Base-by-base conservation (phyloP, 2,797 vertebrate species). In the Platalea minor region DNA sequence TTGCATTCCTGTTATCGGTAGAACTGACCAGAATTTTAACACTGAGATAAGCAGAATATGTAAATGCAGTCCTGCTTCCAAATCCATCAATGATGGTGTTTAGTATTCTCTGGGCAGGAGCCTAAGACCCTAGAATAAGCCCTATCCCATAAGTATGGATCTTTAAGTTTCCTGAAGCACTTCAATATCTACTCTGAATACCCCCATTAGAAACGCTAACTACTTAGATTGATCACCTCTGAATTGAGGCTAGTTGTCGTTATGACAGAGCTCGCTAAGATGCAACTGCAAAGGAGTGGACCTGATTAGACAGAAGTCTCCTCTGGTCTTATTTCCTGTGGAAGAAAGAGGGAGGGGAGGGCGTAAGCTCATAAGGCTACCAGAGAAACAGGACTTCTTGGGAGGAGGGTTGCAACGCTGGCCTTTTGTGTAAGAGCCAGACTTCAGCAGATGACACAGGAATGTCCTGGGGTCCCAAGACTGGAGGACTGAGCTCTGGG, bases 211-310 rank as follows among this genome's bases (percentile, higher is more conserved):
- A 72, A 93, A 31, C 14, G 12, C 9, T 39, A 26, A 25, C 26
- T 70, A 12, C 43, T 88, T n/a, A 19, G 37, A 14, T 8, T 11
- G 48, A 25, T 50, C 51, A 20, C 7, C 37, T 48, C n/a, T 20
- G 51, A 59, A 26, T 3, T 24, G 21, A 41, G 26, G 10, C 7
- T 59, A 0, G 2, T 17, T 59, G 26, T 65, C 12, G 1, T 21
- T n/a, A 5, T 7, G 56, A 25, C 23, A 57, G 43, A 63, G 25
- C 15, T 81, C 5, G 2, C 13, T 15, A 13, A n/a, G 48, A 7
- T 17, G 28, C 29, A 54, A 19, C 33, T 82, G 61, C 33, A 25
- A 31, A 39, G 19, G 15, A 29, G 23, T 2, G 1, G 17, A 70
- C 13, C 9, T 31, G 9, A 13, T 63, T 14, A 74, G 46, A 5